Conservation (phyloP, 2,113 vertebrate species). For the Dasyprocta punctata region DNA sequence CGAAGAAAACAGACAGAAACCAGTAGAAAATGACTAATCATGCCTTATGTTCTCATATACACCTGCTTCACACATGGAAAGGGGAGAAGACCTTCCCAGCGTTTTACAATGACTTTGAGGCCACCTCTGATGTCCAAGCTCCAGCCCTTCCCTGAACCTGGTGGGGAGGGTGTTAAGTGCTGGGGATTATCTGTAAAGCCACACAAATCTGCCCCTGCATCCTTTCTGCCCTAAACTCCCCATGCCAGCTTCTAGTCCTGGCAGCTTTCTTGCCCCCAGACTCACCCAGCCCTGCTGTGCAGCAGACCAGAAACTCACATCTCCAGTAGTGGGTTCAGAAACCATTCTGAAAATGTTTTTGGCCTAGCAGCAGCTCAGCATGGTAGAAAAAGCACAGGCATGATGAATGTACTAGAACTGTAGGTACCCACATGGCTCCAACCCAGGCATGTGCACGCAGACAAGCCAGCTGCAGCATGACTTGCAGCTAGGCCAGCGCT, state of each 20-base stretch:
- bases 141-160: not conserved
- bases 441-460: not conserved
- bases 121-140: not conserved
- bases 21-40: not conserved
- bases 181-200: not conserved
- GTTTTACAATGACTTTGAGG: not conserved
- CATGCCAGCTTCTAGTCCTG: not conserved
- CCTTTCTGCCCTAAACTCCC: too few species aligned
- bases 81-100: not conserved
- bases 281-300: not conserved
- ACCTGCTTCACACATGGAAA: conserved; percentile 5
- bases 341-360: not conserved
- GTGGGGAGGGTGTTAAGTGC: too few species aligned
- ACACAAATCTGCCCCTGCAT: not conserved
- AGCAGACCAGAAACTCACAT: not conserved
- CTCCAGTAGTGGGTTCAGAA: not conserved
- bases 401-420: not conserved
- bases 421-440: not conserved
- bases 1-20: not conserved
- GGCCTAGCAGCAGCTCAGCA: not conserved
- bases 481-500: too few species aligned
- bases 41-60: not conserved
- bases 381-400: not conserved
- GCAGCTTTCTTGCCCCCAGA: not conserved
- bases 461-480: not conserved